These are phyloP conservation scores for Laodelphax striatellus DNA, from an alignment of 1,140 invertebrate genomes.

Conservation along the genomic window DNA sequence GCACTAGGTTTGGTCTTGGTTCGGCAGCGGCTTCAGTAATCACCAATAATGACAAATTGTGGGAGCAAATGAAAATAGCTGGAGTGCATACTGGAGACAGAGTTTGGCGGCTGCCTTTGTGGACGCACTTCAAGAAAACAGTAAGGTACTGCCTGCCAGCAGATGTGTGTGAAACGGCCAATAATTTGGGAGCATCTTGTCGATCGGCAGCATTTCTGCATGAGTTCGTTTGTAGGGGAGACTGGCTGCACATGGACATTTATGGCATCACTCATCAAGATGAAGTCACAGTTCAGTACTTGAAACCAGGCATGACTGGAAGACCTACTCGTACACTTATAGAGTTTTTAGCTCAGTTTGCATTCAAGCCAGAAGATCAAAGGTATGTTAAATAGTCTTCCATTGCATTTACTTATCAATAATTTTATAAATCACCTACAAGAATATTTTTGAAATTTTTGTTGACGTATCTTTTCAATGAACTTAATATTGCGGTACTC, in stretches of 20 bases:
- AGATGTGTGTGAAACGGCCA: background rate
- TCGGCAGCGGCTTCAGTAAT: constrained; percentile 49
- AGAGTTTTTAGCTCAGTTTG: background rate
- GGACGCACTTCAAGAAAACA: constrained; percentile 33
- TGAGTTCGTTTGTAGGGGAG: background rate
- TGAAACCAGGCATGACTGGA: background rate
- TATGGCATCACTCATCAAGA: background rate
- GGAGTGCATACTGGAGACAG: constrained; percentile 39
- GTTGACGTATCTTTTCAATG: no score
- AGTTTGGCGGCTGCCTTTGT: constrained; percentile 45
- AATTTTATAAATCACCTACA: no score
- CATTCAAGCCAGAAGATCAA: background rate
- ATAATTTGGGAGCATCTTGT: background rate
- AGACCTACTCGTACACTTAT: background rate
- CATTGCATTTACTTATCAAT: no score
- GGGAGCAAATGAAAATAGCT: constrained; percentile 26
- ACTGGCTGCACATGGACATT: background rate
- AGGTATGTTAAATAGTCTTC: no score
- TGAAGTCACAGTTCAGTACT: background rate
- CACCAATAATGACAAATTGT: constrained; percentile 36
- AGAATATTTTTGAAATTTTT: no score
- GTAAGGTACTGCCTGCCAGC: background rate
- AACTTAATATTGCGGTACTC: no score
- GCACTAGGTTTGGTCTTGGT: constrained; percentile 48
- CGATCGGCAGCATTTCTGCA: background rate